These are phyloP conservation scores for Andricus curvator DNA, from an alignment of 2,888 invertebrate species.

Conservation along the genomic window DNA sequence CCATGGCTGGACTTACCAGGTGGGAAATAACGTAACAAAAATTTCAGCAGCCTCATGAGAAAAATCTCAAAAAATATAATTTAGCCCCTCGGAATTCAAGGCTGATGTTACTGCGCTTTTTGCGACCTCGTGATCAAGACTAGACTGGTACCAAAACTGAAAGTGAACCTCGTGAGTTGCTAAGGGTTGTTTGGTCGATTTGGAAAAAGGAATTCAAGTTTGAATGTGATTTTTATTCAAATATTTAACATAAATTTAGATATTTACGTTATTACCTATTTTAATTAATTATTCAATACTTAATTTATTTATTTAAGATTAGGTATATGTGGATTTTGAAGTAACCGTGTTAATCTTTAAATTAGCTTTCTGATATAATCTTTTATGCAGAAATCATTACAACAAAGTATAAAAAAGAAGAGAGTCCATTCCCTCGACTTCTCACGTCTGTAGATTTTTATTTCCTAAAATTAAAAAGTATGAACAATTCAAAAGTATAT, in stretches of 20 bases:
- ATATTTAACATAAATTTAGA: not conserved
- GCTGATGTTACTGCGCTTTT: not conserved
- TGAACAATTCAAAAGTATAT: too few species aligned
- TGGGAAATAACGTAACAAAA: conserved; percentile 86
- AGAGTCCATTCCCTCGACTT: too few species aligned
- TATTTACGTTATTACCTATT: not conserved
- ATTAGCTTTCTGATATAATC: too few species aligned
- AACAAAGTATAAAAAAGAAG: too few species aligned
- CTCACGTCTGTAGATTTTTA: too few species aligned
- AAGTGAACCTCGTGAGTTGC: not conserved
- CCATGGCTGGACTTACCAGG: conserved; percentile 79
- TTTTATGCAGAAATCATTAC: too few species aligned
- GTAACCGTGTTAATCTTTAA: too few species aligned
- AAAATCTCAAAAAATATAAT: not conserved
- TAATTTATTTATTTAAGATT: too few species aligned
- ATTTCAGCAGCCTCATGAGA: conserved; percentile 84
- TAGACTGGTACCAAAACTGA: not conserved
- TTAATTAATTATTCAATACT: not conserved
- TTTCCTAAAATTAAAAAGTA: too few species aligned
- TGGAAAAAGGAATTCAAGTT: not conserved
- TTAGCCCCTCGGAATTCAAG: not conserved
- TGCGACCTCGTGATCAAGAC: not conserved
- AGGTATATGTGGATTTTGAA: too few species aligned
- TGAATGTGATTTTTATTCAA: not conserved
- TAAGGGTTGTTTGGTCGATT: not conserved